Conservation (phyloP, 2,797 vertebrate genomes). For the Delichon dasypus region DNA sequence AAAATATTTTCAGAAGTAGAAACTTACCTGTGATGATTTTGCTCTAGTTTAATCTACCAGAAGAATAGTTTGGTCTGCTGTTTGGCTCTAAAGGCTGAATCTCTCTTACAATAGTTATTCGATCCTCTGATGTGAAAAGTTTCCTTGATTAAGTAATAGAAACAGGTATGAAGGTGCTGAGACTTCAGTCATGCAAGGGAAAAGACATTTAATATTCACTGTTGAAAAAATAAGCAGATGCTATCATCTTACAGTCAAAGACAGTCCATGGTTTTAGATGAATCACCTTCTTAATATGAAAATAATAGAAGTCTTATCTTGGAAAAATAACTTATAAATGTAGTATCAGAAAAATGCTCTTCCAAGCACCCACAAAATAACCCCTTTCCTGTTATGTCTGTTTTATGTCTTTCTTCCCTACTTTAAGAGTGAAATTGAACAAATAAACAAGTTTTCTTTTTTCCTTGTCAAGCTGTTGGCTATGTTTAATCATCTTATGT, state of each 20-base stretch:
- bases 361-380: neutral
- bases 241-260: neutral
- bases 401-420: neutral
- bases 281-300: neutral
- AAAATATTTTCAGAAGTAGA: neutral
- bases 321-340: neutral
- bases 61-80: neutral
- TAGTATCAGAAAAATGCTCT: neutral
- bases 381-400: neutral
- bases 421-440: constrained; percentile 28
- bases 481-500: constrained; percentile 51
- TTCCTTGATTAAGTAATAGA: neutral
- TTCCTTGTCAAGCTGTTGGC: neutral
- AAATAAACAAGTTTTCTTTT: neutral
- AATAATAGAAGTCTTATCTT: neutral
- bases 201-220: neutral
- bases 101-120: neutral
- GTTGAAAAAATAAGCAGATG: neutral
- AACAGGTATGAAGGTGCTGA: neutral
- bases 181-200: neutral
- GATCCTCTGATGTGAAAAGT: neutral
- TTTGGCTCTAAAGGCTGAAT: neutral
- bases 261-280: neutral
- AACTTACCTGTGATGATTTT: neutral
- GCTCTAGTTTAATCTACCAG: neutral